Conservation (phyloP, 2,888 invertebrate genomes). For the Falcaria lacertinaria region DNA sequence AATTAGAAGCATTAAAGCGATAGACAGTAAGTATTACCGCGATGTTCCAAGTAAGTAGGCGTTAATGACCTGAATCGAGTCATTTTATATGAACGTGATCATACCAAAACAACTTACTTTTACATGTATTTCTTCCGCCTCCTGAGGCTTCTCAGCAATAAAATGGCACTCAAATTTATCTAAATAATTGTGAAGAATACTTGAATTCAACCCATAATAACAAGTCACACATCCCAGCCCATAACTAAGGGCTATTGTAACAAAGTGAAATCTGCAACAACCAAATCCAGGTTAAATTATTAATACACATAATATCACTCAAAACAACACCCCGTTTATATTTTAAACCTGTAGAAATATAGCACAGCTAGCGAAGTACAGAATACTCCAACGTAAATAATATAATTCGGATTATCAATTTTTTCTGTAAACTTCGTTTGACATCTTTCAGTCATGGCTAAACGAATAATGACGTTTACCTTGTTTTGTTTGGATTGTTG, state of each 20-base stretch:
- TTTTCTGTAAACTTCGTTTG: conserved; percentile 68
- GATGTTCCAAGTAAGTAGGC: conserved; percentile 17
- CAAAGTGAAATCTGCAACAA: conserved; percentile 69
- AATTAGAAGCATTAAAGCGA: background rate
- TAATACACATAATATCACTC: conserved; percentile 11
- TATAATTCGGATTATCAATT: conserved; percentile 70
- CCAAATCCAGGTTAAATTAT: conserved; percentile 32
- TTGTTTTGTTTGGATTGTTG: too few relatives aligned
- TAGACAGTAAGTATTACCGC: background rate
- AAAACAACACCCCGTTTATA: conserved; percentile 10
- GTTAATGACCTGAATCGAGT: conserved; percentile 26
- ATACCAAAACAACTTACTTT: conserved; percentile 45
- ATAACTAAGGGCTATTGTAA: conserved; percentile 65
- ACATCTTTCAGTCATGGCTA: conserved; percentile 78
- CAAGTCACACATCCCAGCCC: conserved; percentile 75
- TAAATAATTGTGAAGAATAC: conserved; percentile 52
- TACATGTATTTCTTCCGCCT: conserved; percentile 29
- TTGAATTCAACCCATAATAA: conserved; percentile 63
- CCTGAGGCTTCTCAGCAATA: conserved; percentile 33
- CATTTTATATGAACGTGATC: conserved; percentile 27
- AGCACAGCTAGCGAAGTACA: conserved; percentile 56
- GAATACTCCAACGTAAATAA: conserved; percentile 63
- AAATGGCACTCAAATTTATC: conserved; percentile 63
- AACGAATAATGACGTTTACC: conserved; percentile 53
- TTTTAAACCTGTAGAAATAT: conserved; percentile 63